Conservation (phyloP, 2,888 invertebrate species). For the Stenurella melanura region DNA sequence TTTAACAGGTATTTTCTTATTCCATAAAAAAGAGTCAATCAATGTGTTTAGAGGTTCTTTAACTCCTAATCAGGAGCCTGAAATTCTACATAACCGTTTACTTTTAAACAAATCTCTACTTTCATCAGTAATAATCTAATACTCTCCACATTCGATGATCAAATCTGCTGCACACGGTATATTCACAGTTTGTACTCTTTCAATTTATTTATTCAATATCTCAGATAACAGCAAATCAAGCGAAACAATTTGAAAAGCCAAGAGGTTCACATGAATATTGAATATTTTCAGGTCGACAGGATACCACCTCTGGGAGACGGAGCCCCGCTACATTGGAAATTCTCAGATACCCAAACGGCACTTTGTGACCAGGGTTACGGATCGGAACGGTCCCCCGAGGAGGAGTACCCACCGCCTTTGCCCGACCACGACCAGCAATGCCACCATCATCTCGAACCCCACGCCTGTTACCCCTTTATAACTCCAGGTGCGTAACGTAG, state of each 20-base stretch:
- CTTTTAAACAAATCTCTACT: too few relatives aligned
- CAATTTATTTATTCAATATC: background rate
- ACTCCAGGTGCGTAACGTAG: constrained; percentile 78
- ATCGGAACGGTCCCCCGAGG: constrained; percentile 85
- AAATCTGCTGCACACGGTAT: too few relatives aligned
- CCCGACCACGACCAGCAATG: constrained; percentile 76
- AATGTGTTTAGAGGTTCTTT: too few relatives aligned
- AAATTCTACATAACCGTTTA: too few relatives aligned
- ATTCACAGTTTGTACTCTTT: background rate
- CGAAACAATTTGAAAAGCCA: constrained; percentile 15
- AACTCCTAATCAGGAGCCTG: too few relatives aligned
- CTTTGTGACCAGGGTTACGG: constrained; percentile 84
- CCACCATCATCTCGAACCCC: constrained; percentile 77
- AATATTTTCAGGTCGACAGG: constrained; percentile 71
- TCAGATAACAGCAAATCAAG: constrained; percentile 9
- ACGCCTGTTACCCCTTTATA: constrained; percentile 81
- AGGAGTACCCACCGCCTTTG: constrained; percentile 83
- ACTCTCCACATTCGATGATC: too few relatives aligned
- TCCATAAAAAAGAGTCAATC: too few relatives aligned
- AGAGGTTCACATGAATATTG: constrained; percentile 23
- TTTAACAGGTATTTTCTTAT: too few relatives aligned
- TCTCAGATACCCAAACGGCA: constrained; percentile 65
- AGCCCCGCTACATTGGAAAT: constrained; percentile 72
- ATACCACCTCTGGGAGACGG: constrained; percentile 71
- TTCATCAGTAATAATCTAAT: too few relatives aligned